These are phyloP conservation scores for Apostichopus californicus DNA, from an alignment of 35 echinoderm and acorn worm species.

Conservation along the genomic window DNA sequence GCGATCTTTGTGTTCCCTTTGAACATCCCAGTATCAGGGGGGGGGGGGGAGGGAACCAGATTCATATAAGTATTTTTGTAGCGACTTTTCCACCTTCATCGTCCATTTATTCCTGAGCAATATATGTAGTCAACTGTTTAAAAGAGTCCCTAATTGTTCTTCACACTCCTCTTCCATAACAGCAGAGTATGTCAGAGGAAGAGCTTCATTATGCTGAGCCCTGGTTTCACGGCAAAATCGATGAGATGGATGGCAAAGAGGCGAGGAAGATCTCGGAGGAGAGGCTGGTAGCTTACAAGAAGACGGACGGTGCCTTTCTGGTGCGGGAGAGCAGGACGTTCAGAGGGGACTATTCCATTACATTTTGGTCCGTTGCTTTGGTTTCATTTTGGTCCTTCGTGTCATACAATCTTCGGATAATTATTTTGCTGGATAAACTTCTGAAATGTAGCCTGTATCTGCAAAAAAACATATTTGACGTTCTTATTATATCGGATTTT, in stretches of 20 bases:
- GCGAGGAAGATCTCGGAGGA: conserved; percentile 83
- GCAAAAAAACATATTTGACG: not conserved
- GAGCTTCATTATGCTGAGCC: conserved; percentile 93
- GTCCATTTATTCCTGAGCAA: no score
- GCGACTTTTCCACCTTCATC: no score
- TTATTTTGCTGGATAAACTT: no score
- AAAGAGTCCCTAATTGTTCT: no score
- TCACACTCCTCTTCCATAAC: not conserved
- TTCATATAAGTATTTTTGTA: no score
- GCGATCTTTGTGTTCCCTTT: no score
- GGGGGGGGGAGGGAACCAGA: no score
- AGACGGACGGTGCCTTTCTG: conserved; percentile 88
- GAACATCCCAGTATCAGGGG: no score
- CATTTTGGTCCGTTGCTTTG: conserved; percentile 77
- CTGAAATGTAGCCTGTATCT: no score
- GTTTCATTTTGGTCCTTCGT: not conserved
- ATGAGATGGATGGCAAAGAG: conserved; percentile 48
- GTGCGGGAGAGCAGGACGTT: conserved; percentile 95
- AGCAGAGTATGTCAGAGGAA: conserved; percentile 68
- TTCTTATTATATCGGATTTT: no score
- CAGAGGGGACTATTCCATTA: conserved; percentile 93
- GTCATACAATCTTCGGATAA: no score
- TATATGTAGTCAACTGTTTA: no score
- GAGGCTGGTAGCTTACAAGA: conserved; percentile 69
- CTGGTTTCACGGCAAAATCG: conserved; percentile 98